A percentile compares a stretch with the other conserved stretches of the same genome.
phyloP scores from a whole-genome alignment of 2,113 vertebrate genomes.

The Bubalus kerabau region DNA sequence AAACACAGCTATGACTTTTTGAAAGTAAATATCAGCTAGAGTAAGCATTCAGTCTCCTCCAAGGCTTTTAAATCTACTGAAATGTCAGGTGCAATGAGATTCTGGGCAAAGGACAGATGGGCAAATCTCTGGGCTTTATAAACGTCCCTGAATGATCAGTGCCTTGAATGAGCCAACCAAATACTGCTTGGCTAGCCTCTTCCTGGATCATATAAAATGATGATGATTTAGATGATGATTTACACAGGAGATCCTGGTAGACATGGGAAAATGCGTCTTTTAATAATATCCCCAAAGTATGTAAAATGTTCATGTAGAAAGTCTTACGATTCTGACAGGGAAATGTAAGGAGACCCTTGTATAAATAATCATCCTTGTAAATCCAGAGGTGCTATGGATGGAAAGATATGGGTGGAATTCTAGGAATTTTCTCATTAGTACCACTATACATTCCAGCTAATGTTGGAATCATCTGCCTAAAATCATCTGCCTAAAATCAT shows the following conservation, averaged over 20 bases:
- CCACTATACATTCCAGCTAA: not conserved
- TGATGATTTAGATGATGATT: not conserved
- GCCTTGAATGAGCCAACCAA: not conserved
- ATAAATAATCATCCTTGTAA: not conserved
- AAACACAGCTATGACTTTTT: constrained; percentile 65
- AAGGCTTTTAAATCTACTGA: constrained; percentile 62
- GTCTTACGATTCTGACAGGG: not conserved
- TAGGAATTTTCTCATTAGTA: not conserved
- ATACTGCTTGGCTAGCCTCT: not conserved
- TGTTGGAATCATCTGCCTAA: not conserved
- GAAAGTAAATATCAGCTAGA: constrained; percentile 69
- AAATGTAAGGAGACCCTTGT: not conserved
- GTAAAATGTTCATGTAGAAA: not conserved
- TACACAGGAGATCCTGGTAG: not conserved
- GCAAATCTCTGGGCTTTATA: constrained; percentile 30
- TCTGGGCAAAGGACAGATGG: constrained; percentile 46
- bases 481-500: not conserved
- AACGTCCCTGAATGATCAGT: not conserved
- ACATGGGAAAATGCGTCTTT: constrained; percentile 25
- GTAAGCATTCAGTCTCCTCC: constrained; percentile 58
- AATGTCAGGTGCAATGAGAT: constrained; percentile 66
- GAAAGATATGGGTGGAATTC: not conserved
- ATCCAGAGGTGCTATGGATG: not conserved
- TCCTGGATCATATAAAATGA: not conserved
- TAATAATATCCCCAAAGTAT: not conserved